Evolutionary conservation across 2,888 invertebrate genomes (phyloP), one percentile per base, ranked within the genome.

Genomic region (Macrostomum cliftonense): DNA sequence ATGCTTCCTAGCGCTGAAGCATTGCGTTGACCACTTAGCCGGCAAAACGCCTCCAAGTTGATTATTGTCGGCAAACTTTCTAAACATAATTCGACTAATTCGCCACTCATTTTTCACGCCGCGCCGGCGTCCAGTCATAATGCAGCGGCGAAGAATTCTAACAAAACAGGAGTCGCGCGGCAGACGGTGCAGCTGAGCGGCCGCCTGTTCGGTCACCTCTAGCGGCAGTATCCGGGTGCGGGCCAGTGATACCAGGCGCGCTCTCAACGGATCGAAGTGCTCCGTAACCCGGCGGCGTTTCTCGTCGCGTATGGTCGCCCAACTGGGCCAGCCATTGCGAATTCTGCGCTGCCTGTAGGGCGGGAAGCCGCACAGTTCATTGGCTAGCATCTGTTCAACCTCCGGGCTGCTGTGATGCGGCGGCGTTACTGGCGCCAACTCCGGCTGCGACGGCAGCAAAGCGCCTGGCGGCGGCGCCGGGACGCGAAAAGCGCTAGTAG

Each of bases 41-140:
- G 91, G 76, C 67, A 87, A 87, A 0, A 91, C 79, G 39, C 93
- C 93, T 16, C 83, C 77, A 39, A 95, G 68, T 69, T 84, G 81
- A 70, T 91, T 93, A 69, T 91, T 82, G 74, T 97, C 95, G 0
- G 86, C 88, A 53, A 88, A 73, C 63, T 84, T 78, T 53, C 93
- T 77, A 77, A 84, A 97, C 5, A 86, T 78, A 55, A 91, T 83
- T 62, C 93, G 77, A 61, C 89, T 88, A 52, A 95, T 65, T 46
- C 88, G 77, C 80, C 84, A 95, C 48, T 80, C 77, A 44, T 73
- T 67, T 0, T 87, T 80, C 53, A 79, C 77, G 54, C 88, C 88
- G 53, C 83, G 74, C 1, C 82, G 79, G 57, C 89, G 78, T 37
- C 88, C 88, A 13, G 95, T 91, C 47, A 97, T 66, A 36, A 79